Conservation (phyloP, 2,113 vertebrate species). For the Chitala chitala region DNA sequence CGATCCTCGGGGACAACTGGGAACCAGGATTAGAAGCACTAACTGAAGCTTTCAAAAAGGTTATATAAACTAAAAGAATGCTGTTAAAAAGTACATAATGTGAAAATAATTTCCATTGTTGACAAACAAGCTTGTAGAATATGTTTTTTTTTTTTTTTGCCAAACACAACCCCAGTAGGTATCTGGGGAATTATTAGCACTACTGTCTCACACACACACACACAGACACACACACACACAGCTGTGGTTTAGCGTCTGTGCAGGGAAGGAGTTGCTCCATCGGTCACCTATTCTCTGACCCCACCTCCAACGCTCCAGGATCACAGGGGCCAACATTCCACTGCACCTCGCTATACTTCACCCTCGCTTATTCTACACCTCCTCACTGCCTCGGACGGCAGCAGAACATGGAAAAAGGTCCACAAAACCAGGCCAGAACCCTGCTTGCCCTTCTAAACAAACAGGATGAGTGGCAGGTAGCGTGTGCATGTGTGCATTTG, state of each 20-base stretch:
- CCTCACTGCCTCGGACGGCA: not conserved
- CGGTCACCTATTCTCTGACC: too few species aligned
- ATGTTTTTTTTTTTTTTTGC: too few species aligned
- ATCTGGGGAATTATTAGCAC: slow-evolving; percentile 42
- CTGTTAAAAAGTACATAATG: too few species aligned
- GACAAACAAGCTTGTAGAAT: too few species aligned
- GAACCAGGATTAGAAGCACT: too few species aligned
- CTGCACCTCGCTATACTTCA: slow-evolving; percentile 4
- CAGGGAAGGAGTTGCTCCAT: slow-evolving; percentile 8
- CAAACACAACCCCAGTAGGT: slow-evolving; percentile 41
- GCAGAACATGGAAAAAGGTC: not conserved
- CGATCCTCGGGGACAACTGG: not conserved
- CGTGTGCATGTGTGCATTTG: not conserved
- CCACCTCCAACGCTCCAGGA: not conserved
- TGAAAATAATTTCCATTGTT: too few species aligned
- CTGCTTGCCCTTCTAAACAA: not conserved
- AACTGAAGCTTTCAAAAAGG: too few species aligned
- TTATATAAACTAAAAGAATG: too few species aligned
- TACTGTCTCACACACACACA: not conserved
- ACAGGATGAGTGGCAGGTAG: not conserved
- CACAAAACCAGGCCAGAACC: not conserved
- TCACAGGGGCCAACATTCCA: not conserved
- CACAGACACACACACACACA: slow-evolving; percentile 48
- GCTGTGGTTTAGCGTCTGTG: slow-evolving; percentile 24
- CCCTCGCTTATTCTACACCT: slow-evolving; percentile 33